Percentiles rank a stretch among this genome's conserved stretches.
Evolutionary conservation across 2,113 vertebrate species (phyloP).

Genomic region (Shinisaurus crocodilurus): DNA sequence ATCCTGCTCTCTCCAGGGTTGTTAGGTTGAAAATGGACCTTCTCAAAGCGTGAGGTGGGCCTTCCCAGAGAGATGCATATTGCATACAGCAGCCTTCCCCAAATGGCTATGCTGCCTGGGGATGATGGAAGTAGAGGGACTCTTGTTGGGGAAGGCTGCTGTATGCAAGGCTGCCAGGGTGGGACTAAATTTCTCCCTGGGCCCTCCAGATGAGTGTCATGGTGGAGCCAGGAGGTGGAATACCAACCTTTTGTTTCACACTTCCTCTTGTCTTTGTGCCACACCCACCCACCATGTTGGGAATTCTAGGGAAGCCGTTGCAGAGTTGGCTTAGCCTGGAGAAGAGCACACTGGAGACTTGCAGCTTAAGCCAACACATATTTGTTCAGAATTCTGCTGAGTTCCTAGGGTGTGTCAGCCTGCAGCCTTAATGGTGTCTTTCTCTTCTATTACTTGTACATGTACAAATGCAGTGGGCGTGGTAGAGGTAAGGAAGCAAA

Average conservation of each 20-base stretch:
- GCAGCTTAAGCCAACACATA: neutral
- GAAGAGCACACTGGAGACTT: neutral
- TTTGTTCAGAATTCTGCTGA: neutral
- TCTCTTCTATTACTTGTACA: neutral
- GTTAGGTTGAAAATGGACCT: neutral
- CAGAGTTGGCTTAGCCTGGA: neutral
- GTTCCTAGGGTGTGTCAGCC: neutral
- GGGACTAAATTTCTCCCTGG: neutral
- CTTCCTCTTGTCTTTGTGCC: too few species aligned
- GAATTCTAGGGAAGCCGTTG: neutral
- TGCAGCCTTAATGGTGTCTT: neutral
- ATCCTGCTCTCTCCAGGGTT: neutral
- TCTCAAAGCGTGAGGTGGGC: neutral
- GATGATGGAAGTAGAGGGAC: too few species aligned
- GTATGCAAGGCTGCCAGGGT: neutral
- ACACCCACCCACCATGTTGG: neutral
- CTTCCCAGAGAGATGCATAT: neutral
- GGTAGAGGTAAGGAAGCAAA: neutral
- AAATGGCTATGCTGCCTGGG: too few species aligned
- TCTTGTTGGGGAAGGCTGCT: too few species aligned
- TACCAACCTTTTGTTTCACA: neutral
- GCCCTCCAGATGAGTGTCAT: neutral
- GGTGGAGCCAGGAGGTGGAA: neutral
- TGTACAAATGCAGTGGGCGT: neutral
- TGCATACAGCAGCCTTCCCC: too few species aligned